Percentiles rank a stretch among this genome's conserved stretches.
These are phyloP conservation scores for Pheosia gnoma DNA, from an alignment of 2,888 invertebrate genomes.

Conservation along the genomic window DNA sequence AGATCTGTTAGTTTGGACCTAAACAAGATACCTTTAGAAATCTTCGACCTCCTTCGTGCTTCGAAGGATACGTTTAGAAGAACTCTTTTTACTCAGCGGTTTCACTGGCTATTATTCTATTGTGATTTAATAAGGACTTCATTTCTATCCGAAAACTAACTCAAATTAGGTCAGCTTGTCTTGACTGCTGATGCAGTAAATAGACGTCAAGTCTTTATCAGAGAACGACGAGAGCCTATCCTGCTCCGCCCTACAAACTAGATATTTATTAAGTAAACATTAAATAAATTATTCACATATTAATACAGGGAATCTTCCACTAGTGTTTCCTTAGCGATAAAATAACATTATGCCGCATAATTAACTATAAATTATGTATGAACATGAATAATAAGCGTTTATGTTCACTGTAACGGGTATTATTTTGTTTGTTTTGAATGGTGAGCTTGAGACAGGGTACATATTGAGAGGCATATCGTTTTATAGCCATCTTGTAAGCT, in stretches of 20 bases:
- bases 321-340: slow-evolving; percentile 47
- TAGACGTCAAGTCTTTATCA: too few relatives aligned
- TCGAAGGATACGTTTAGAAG: too few relatives aligned
- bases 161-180: too few relatives aligned
- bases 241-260: slow-evolving; percentile 12
- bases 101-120: too few relatives aligned
- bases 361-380: slow-evolving; percentile 59
- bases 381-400: slow-evolving; percentile 40
- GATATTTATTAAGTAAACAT: slow-evolving; percentile 40
- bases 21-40: too few relatives aligned
- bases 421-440: slow-evolving; percentile 21
- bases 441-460: slow-evolving; percentile 12
- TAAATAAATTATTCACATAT: slow-evolving; percentile 47
- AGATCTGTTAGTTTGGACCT: too few relatives aligned
- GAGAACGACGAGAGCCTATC: too few relatives aligned
- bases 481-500: neutral
- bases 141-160: too few relatives aligned
- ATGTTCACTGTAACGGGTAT: slow-evolving; percentile 24
- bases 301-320: slow-evolving; percentile 36
- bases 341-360: slow-evolving; percentile 55
- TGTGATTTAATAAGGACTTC: too few relatives aligned
- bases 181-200: too few relatives aligned
- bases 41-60: too few relatives aligned
- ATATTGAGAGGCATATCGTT: neutral
- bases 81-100: too few relatives aligned